Percentiles rank a stretch among this genome's conserved stretches.
phyloP scores from a whole-genome alignment of 2,888 invertebrate genomes.

The Eulithis testata region DNA sequence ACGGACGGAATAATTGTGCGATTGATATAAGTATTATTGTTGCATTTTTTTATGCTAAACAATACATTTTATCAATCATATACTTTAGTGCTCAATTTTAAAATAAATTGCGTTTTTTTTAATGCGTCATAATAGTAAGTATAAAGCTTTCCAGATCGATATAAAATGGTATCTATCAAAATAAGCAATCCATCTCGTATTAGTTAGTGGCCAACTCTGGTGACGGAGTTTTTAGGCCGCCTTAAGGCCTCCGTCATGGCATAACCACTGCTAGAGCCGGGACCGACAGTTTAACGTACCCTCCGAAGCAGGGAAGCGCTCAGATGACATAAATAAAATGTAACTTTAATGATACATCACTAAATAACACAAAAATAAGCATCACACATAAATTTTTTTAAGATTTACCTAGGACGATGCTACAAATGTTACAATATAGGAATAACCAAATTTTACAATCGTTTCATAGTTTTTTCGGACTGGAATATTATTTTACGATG shows the following conservation, averaged over 20 bases:
- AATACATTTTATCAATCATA: slow-evolving; percentile 58
- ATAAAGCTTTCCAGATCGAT: slow-evolving; percentile 4
- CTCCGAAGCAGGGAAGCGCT: too few relatives aligned
- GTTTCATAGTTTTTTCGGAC: too few relatives aligned
- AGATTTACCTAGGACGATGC: background rate
- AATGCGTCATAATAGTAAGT: slow-evolving; percentile 8
- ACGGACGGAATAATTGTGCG: slow-evolving; percentile 17
- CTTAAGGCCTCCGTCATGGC: too few relatives aligned
- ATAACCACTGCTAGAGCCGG: too few relatives aligned
- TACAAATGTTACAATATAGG: slow-evolving; percentile 7
- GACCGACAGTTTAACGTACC: too few relatives aligned
- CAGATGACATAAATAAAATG: background rate
- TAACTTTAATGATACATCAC: slow-evolving; percentile 8
- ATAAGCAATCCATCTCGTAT: too few relatives aligned
- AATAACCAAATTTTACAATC: background rate
- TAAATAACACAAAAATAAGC: slow-evolving; percentile 5
- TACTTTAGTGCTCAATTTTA: slow-evolving; percentile 60
- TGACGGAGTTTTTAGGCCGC: too few relatives aligned
- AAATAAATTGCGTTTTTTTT: slow-evolving; percentile 8
- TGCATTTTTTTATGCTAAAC: slow-evolving; percentile 12
- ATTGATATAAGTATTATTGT: slow-evolving; percentile 10
- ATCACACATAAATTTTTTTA: slow-evolving; percentile 26
- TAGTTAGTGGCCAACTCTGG: too few relatives aligned
- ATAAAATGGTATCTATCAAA: background rate
- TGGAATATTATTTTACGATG: too few relatives aligned